Conservation (phyloP, 2,888 invertebrate species). For the Thumatha senex region DNA sequence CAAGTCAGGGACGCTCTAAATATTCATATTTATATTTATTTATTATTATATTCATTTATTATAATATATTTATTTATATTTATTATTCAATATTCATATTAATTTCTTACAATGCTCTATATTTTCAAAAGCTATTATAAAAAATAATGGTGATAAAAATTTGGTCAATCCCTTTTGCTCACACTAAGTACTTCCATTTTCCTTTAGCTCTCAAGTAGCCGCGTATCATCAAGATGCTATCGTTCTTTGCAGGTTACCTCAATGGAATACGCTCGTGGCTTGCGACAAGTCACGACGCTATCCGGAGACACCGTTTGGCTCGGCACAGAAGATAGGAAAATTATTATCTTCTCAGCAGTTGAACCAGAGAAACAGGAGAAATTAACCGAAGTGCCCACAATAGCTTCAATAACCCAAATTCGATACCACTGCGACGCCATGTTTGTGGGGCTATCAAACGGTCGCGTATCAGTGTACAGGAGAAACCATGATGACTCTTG, state of each 20-base stretch:
- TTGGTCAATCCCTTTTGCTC: too few species aligned
- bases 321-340: constrained; percentile 92
- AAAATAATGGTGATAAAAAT: too few species aligned
- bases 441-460: constrained; percentile 93
- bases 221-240: too few species aligned
- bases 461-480: constrained; percentile 88
- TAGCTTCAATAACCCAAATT: constrained; percentile 89
- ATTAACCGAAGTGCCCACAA: constrained; percentile 86
- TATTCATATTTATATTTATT: too few species aligned
- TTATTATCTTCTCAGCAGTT: constrained; percentile 92
- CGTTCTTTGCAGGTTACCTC: constrained; percentile 84
- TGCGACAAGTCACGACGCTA: constrained; percentile 74
- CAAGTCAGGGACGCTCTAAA: too few species aligned
- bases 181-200: too few species aligned
- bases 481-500: constrained; percentile 88
- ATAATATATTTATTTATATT: too few species aligned
- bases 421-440: constrained; percentile 94
- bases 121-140: too few species aligned
- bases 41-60: too few species aligned
- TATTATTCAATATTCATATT: too few species aligned
- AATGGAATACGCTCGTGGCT: constrained; percentile 92
- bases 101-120: too few species aligned
- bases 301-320: constrained; percentile 94
- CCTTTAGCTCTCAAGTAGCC: too few species aligned
- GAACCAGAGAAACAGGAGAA: constrained; percentile 94